Conservation (phyloP, 2,113 vertebrate species). For the Gobiocypris rarus region DNA sequence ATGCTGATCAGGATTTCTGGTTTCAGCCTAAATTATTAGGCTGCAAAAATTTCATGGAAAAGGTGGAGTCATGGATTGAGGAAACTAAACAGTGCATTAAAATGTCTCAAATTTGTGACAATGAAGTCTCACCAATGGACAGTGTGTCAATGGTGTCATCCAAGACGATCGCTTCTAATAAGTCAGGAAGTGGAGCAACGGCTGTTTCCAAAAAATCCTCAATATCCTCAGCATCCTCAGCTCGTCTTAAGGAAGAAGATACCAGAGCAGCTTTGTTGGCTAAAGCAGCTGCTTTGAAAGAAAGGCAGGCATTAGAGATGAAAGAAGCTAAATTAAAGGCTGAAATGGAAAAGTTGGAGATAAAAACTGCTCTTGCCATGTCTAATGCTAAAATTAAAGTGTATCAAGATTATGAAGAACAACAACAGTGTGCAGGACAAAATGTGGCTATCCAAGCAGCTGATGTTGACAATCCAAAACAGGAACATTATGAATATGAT, state of each 20-base stretch:
- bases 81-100: background rate
- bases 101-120: background rate
- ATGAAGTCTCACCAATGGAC: background rate
- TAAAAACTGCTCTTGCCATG: background rate
- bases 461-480: background rate
- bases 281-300: background rate
- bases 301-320: background rate
- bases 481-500: background rate
- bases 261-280: constrained; percentile 25
- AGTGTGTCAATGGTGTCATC: background rate
- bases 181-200: background rate
- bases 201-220: background rate
- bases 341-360: background rate
- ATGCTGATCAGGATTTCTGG: background rate
- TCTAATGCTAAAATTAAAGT: constrained; percentile 22
- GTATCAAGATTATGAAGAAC: constrained; percentile 15
- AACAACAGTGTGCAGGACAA: too few relatives aligned
- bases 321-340: constrained; percentile 22
- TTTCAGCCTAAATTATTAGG: background rate
- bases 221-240: background rate
- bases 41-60: background rate
- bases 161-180: background rate
- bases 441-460: background rate
- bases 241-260: constrained; percentile 7
- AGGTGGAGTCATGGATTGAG: background rate